Evolutionary conservation across 2,888 invertebrate genomes (phyloP).

Genomic region (Cremastinae sp.): DNA sequence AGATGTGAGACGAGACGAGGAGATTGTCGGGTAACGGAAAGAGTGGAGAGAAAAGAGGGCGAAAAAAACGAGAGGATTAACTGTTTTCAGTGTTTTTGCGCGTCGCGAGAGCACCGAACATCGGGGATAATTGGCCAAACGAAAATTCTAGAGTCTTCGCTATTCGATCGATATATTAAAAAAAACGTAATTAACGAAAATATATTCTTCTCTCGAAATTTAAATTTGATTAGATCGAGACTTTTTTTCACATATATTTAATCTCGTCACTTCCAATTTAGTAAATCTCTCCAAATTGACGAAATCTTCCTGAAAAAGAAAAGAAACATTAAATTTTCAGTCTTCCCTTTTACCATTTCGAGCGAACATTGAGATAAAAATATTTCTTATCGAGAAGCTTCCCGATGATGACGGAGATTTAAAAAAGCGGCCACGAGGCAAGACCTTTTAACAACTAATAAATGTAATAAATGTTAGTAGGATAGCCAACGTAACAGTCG

Average conservation of each 20-base stretch:
- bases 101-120: constrained; percentile 69
- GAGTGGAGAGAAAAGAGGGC: constrained; percentile 24
- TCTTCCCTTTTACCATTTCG: no score
- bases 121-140: constrained; percentile 65
- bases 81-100: constrained; percentile 78
- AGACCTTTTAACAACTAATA: constrained; percentile 73
- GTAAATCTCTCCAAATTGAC: neutral
- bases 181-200: no score
- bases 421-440: constrained; percentile 49
- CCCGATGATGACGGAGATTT: constrained; percentile 42
- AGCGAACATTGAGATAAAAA: constrained; percentile 13
- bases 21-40: constrained; percentile 40
- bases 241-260: no score
- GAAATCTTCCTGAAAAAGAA: constrained; percentile 43
- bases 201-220: no score
- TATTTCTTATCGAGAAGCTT: constrained; percentile 25
- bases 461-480: constrained; percentile 80
- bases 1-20: constrained; percentile 32
- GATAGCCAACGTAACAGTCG: constrained; percentile 78
- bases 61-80: constrained; percentile 74
- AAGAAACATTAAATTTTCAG: neutral
- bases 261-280: constrained; percentile 44
- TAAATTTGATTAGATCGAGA: no score
- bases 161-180: constrained; percentile 34
- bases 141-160: constrained; percentile 56